Conservation (phyloP, 2,113 vertebrate species). For the Xiphias gladius region DNA sequence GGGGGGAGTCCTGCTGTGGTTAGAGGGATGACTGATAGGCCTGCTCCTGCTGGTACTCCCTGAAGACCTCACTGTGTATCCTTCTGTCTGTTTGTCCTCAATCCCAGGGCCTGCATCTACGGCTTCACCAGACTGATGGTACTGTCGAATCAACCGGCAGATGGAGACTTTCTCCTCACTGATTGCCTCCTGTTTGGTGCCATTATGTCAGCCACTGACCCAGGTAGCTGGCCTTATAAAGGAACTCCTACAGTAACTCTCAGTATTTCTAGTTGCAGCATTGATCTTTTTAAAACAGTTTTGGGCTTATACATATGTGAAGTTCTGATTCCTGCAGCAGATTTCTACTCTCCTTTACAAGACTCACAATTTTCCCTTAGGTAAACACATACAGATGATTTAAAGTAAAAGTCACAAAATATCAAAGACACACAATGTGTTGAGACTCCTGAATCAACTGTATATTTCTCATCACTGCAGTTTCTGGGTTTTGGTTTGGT, state of each 20-base stretch:
- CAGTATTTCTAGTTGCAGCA: not conserved
- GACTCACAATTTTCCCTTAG: not conserved
- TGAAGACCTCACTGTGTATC: constrained; percentile 62
- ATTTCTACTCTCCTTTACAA: constrained; percentile 6
- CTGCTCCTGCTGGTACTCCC: constrained; percentile 42
- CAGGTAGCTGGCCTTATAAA: constrained; percentile 83
- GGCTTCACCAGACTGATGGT: constrained; percentile 89
- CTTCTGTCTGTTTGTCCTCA: constrained; percentile 69
- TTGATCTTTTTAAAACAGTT: not conserved
- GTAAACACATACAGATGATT: constrained; percentile 17
- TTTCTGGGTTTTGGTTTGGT: not conserved
- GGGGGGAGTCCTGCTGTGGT: constrained; percentile 64
- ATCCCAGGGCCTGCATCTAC: constrained; percentile 86
- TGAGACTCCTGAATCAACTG: not conserved
- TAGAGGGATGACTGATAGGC: constrained; percentile 58
- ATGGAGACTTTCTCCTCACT: constrained; percentile 87
- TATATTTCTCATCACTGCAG: not conserved
- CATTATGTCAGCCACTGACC: constrained; percentile 90
- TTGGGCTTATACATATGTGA: constrained; percentile 20
- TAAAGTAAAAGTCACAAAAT: not conserved
- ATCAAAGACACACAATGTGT: not conserved
- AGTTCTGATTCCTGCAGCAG: not conserved
- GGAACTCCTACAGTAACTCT: not conserved
- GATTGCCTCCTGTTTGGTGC: constrained; percentile 92
- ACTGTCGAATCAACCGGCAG: constrained; percentile 77